Evolutionary conservation across 2,888 invertebrate species (phyloP), one percentile per base, ranked within the genome.

Genomic region (Germaria angustata): DNA sequence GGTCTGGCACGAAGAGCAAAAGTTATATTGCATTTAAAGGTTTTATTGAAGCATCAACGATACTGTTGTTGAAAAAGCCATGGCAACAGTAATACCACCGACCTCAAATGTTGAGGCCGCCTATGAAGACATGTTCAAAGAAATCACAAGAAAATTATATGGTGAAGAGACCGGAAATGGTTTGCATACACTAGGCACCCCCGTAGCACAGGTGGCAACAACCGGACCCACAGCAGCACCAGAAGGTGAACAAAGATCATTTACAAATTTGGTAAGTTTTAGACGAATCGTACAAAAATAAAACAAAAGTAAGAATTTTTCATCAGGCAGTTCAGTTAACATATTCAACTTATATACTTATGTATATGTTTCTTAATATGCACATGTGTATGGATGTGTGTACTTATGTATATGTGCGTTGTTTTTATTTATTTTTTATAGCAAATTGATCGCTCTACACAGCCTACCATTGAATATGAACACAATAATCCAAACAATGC

Each of bases 71-170:
- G 59, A 49, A 84, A 84, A 85, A 87, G 87, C 88, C 86, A 91
- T 91, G 91, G 90, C 91, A 88, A 90, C 91, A 90, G 87, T 91
- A 90, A 91, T 91, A 87, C 91, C 89, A 86, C 88, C 91, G 88
- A 82, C 82, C 83, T 89, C 91, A 88, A 91, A 91, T 91, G 91
- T 91, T 88, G 91, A 91, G 90, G 91, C 91, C 86, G 89, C 91
- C 85, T 91, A 91, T 89, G 91, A 92, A 92, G 91, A 92, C 92
- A 90, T 93, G 93, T 92, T 93, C 84, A 97, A 97, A 92, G 97
- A 97, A 93, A 97, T 97, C 89, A 97, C 97, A 84, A 94, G 96
- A 91, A 97, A 97, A 92, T 93, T 97, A 86, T 97, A 97, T 92
- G 97, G 97, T 84, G 96, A 96, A 91, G 96, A 97, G 91, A 91